Conservation (phyloP, 2,888 invertebrate genomes). For the Noctuana brunneofusca region DNA sequence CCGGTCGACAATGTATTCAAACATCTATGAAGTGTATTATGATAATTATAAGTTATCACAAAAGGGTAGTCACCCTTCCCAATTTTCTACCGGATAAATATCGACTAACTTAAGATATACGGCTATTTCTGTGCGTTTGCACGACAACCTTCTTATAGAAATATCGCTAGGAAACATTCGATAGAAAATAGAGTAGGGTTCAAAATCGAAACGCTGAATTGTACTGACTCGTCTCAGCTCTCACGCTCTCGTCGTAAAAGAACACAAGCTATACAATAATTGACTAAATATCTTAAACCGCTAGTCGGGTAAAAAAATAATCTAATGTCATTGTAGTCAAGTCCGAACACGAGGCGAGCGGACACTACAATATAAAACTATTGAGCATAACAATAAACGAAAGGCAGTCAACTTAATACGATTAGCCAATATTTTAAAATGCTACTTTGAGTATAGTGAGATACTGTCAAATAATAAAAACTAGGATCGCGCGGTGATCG, state of each 20-base stretch:
- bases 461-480: slow-evolving; percentile 55
- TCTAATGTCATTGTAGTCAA: slow-evolving; percentile 59
- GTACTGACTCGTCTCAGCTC: slow-evolving; percentile 63
- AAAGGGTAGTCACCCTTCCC: slow-evolving; percentile 35
- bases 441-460: slow-evolving; percentile 74
- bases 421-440: slow-evolving; percentile 64
- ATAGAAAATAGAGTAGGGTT: slow-evolving; percentile 34
- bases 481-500: too few species aligned
- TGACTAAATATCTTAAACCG: slow-evolving; percentile 81
- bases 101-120: neutral
- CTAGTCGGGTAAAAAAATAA: slow-evolving; percentile 64
- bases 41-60: slow-evolving; percentile 57
- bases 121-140: slow-evolving; percentile 6
- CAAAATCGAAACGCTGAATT: slow-evolving; percentile 49
- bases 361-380: slow-evolving; percentile 65
- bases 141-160: neutral
- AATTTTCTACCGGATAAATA: slow-evolving; percentile 20
- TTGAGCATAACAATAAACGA: slow-evolving; percentile 78
- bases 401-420: slow-evolving; percentile 75
- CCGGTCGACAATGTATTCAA: slow-evolving; percentile 20
- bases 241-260: slow-evolving; percentile 45
- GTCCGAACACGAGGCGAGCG: slow-evolving; percentile 33
- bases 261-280: slow-evolving; percentile 77
- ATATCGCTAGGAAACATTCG: slow-evolving; percentile 4
- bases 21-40: slow-evolving; percentile 35